A percentile compares a stretch with the other conserved stretches of the same genome.
Conservation (phyloP, 2,797 vertebrate species). For the Craterocephalus amniculus region DNA sequence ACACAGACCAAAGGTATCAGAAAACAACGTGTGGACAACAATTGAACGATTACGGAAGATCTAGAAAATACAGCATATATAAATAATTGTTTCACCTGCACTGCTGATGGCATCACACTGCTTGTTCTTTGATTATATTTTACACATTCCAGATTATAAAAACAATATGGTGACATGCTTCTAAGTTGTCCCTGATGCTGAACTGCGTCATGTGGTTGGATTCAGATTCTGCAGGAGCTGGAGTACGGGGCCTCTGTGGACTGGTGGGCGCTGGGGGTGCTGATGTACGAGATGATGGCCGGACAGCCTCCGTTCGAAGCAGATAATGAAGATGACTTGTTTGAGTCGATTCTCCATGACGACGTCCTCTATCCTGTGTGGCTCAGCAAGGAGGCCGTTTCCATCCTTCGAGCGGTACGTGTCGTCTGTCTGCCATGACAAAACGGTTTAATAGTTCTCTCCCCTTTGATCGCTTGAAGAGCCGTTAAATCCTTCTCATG, state of each 20-base stretch:
- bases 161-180: background rate
- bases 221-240: conserved; percentile 95
- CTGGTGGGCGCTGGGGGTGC: conserved; percentile 97
- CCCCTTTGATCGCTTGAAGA: background rate
- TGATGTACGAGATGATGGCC: conserved; percentile 99
- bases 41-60: background rate
- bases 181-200: background rate
- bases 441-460: background rate
- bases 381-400: conserved; percentile 98
- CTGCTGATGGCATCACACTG: background rate
- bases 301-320: conserved; percentile 97
- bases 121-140: background rate
- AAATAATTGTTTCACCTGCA: background rate
- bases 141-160: background rate
- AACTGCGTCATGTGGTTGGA: conserved; percentile 1
- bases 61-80: background rate
- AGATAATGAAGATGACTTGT: conserved; percentile 97
- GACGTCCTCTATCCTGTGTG: conserved; percentile 98
- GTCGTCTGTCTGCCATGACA: accelerated
- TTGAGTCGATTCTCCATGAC: conserved; percentile 97
- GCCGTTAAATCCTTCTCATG: background rate
- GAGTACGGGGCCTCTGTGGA: conserved; percentile 96
- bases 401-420: conserved; percentile 94
- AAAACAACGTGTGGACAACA: too few relatives aligned
- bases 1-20: too few relatives aligned